Conservation (phyloP, 2,888 invertebrate genomes). For the Drosophila peninsularis region DNA sequence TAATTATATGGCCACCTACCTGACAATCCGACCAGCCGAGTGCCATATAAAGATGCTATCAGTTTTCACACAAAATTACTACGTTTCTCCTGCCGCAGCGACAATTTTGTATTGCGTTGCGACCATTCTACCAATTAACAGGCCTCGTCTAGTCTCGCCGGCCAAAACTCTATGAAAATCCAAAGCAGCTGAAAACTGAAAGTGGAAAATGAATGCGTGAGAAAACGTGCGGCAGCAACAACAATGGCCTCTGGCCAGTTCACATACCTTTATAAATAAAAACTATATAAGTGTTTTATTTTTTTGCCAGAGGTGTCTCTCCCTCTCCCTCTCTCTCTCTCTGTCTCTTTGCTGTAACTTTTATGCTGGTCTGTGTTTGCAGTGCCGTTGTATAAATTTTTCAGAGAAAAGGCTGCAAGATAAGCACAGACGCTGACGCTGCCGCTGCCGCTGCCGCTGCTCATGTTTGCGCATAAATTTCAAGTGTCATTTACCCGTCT, state of each 20-base stretch:
- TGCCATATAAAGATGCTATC: slow-evolving; percentile 67
- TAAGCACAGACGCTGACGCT: slow-evolving; percentile 42
- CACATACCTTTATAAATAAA: slow-evolving; percentile 24
- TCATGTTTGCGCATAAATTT: slow-evolving; percentile 76
- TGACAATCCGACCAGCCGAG: slow-evolving; percentile 10
- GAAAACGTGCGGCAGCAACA: slow-evolving; percentile 59
- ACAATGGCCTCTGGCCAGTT: slow-evolving; percentile 51
- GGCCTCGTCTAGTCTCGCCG: slow-evolving; percentile 31
- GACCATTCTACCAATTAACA: slow-evolving; percentile 66
- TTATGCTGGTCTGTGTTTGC: slow-evolving; percentile 65
- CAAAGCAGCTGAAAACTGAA: slow-evolving; percentile 60
- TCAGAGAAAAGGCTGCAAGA: slow-evolving; percentile 55
- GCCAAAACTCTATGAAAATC: slow-evolving; percentile 72
- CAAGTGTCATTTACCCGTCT: slow-evolving; percentile 77
- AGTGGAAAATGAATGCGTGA: slow-evolving; percentile 78
- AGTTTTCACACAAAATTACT: slow-evolving; percentile 72
- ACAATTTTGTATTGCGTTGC: slow-evolving; percentile 46
- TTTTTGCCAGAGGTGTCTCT: slow-evolving; percentile 52
- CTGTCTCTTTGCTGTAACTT: slow-evolving; percentile 34
- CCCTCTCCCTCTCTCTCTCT: neutral
- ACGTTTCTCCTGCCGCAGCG: slow-evolving; percentile 44
- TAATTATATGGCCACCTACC: slow-evolving; percentile 61
- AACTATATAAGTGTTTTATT: slow-evolving; percentile 11
- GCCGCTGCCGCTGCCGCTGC: slow-evolving; percentile 26
- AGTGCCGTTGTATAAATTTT: slow-evolving; percentile 66